Conservation (phyloP, 2,113 vertebrate species). For the Plecotus auritus region DNA sequence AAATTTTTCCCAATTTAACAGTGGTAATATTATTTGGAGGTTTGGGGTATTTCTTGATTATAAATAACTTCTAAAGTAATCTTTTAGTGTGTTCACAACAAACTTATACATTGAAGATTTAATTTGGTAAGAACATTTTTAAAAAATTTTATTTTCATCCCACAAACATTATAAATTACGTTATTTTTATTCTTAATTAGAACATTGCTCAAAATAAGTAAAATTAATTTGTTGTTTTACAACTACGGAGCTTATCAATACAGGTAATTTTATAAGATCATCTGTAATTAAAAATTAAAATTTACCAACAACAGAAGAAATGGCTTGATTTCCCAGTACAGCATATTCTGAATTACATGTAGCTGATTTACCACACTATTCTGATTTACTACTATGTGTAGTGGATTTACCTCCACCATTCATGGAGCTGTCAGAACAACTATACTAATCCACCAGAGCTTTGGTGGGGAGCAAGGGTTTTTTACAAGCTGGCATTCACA, state of each 20-base stretch:
- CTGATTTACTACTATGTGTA: neutral
- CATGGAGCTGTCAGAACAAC: neutral
- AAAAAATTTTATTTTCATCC: neutral
- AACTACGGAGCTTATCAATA: neutral
- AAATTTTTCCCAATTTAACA: neutral
- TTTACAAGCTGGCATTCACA: neutral
- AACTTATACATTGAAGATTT: neutral
- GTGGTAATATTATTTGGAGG: neutral
- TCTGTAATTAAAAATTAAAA: slow-evolving; percentile 28
- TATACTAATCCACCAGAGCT: neutral
- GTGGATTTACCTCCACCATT: neutral
- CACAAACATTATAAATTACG: neutral
- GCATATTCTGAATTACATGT: neutral
- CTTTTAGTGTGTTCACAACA: neutral
- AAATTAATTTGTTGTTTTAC: neutral
- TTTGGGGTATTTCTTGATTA: neutral
- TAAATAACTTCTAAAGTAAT: neutral
- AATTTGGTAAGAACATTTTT: slow-evolving; percentile 6
- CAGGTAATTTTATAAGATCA: neutral
- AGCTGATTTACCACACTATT: neutral
- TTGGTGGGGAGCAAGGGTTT: neutral
- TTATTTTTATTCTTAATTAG: neutral
- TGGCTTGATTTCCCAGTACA: neutral
- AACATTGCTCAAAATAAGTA: neutral
- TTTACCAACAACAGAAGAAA: neutral